Evolutionary conservation across 2,888 invertebrate species (phyloP), one percentile per base, ranked within the genome.

Genomic region (Macrosiphum euphorbiae): DNA sequence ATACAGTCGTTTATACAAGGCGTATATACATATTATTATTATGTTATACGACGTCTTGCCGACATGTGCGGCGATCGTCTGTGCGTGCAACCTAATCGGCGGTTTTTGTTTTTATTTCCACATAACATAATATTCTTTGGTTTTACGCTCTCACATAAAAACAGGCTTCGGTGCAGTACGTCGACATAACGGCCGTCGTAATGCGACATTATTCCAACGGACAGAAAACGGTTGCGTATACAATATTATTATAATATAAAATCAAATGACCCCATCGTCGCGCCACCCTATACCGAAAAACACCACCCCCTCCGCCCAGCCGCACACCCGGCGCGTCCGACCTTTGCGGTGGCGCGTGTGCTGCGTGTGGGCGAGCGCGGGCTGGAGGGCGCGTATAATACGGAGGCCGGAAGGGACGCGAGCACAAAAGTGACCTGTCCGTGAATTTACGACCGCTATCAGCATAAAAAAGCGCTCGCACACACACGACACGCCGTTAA

Each of bases 391-490:
- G 16, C n/a, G 67, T 67, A n/a, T 20, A 20, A n/a, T 20, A 20
- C 7, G 35, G 35, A 7, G 50, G 47, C 90, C 90, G 78, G 90
- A 90, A 78, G 90, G 35, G 78, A 44, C 35, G 8, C n/a, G 41
- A 91, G 91, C 84, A 41, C 85, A 41, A 85, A 85, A 91, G 44
- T 85, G 55, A 91, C 55, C 85, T 28, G 58, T 85, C 84, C 85
- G 58, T 58, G 58, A 67, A 91, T 91, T 91, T 91, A 91, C 58
- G 86, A 86, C 86, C 44, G 58, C 86, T 47, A 86, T 91, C 44
- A 91, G 35, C 91, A 86, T 86, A 91, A 91, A 86, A 91, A 86
- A 44, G 24, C 85, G 55, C 78, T 1, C n/a, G 20, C 85, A 41
- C 67, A 3, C n/a, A 35, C 67, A 20, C 35, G 35, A 35, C 44